Conservation (phyloP, 23 tunicate genomes). For the Oikopleura albicans region DNA sequence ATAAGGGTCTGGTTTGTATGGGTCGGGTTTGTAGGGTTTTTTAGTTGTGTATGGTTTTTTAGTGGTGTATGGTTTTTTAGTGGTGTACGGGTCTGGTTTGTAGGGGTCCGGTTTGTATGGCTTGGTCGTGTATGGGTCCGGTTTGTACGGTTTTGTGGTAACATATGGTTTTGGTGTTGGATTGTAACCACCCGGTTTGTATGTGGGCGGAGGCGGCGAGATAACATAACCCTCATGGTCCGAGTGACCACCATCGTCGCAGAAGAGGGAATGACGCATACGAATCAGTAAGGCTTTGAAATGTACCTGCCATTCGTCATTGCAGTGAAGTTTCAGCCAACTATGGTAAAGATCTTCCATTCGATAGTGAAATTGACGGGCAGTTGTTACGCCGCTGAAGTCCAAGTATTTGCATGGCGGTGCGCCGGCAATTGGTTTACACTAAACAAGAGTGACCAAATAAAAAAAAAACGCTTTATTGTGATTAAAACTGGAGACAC, state of each 20-base stretch:
- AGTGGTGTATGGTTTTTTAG: background rate
- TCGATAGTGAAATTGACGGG: background rate
- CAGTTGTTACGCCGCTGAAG: background rate
- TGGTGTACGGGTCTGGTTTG: background rate
- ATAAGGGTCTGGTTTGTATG: too few relatives aligned
- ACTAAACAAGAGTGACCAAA: too few relatives aligned
- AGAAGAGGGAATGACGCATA: background rate
- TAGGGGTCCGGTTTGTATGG: too few relatives aligned
- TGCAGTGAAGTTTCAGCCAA: background rate
- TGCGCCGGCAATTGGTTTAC: background rate
- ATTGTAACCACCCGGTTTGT: background rate
- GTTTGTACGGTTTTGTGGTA: background rate
- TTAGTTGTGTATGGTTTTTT: background rate
- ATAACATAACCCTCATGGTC: background rate
- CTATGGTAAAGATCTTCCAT: background rate
- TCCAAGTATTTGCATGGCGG: background rate
- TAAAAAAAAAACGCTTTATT: too few relatives aligned
- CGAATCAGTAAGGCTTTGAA: background rate
- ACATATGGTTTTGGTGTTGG: background rate
- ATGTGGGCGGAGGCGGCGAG: background rate
- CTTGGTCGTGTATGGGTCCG: too few relatives aligned
- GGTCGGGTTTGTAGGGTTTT: background rate
- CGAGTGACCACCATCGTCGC: background rate
- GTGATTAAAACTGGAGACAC: too few relatives aligned
- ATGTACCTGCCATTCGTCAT: background rate